Percentiles rank a stretch among this genome's conserved stretches.
phyloP scores from a whole-genome alignment of 53 echinoderm and acorn worm genomes.

The Mesocentrotus franciscanus region DNA sequence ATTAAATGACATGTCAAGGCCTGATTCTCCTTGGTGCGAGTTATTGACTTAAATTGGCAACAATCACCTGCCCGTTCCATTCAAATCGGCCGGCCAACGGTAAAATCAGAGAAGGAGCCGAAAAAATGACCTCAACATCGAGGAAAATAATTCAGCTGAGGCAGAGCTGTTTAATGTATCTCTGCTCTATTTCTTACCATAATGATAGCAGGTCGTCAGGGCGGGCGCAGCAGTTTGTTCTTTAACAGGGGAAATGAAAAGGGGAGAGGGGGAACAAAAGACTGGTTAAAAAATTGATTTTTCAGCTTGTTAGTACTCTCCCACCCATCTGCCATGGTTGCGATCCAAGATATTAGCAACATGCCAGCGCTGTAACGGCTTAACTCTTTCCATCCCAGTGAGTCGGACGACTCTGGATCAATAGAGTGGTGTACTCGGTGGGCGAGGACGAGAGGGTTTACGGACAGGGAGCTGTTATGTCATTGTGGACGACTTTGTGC shows the following conservation, averaged over 20 bases:
- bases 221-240: background rate
- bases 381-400: background rate
- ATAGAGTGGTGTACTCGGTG: background rate
- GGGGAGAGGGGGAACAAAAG: background rate
- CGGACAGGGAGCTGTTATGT: background rate
- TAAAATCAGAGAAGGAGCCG: background rate
- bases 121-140: conserved; percentile 8
- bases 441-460: background rate
- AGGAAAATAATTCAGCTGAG: conserved; percentile 1
- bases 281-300: conserved; percentile 22
- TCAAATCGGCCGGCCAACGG: background rate
- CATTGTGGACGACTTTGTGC: conserved; percentile 4
- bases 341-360: conserved; percentile 11
- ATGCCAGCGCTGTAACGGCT: background rate
- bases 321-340: conserved; percentile 5
- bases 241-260: background rate
- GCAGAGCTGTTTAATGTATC: conserved; percentile 34
- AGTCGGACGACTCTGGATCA: background rate
- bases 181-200: background rate
- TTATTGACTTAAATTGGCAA: conserved; percentile 9
- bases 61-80: conserved; percentile 7
- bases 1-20: conserved; percentile 15
- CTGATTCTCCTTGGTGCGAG: background rate
- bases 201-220: background rate
- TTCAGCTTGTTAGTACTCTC: background rate